Evolutionary conservation across 1,140 invertebrate species (phyloP).

Genomic region (Drosophila obscura): DNA sequence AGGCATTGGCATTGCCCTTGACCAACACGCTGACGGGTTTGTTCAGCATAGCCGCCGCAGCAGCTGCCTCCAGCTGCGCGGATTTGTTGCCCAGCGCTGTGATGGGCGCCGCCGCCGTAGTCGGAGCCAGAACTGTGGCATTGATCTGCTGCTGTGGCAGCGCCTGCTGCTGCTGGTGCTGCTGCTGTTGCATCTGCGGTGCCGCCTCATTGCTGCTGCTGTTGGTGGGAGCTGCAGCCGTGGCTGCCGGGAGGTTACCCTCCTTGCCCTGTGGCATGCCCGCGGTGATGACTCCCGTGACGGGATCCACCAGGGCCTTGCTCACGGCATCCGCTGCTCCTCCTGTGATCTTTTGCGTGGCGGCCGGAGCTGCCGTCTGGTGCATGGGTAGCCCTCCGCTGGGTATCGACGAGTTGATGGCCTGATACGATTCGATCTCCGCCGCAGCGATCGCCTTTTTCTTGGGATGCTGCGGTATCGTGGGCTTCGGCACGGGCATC

Average conservation of each 20-base stretch:
- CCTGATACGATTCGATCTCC: constrained; percentile 76
- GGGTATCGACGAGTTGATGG: constrained; percentile 62
- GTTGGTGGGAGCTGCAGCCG: constrained; percentile 64
- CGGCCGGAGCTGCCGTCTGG: constrained; percentile 69
- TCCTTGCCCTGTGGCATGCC: constrained; percentile 89
- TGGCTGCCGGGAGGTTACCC: constrained; percentile 82
- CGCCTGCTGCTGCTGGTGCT: constrained; percentile 30
- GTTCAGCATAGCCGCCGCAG: constrained; percentile 56
- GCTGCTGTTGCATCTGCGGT: constrained; percentile 42
- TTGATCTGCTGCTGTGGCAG: constrained; percentile 49
- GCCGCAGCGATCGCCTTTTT: constrained; percentile 80
- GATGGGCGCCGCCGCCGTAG: constrained; percentile 54
- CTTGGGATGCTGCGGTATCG: constrained; percentile 76
- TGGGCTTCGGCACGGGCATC: constrained; percentile 39
- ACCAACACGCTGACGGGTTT: constrained; percentile 77
- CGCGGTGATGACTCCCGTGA: constrained; percentile 89
- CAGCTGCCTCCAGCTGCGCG: constrained; percentile 51
- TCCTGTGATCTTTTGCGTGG: constrained; percentile 75
- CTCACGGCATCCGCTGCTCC: constrained; percentile 76
- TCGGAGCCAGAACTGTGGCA: constrained; percentile 52
- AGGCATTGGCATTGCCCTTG: constrained; percentile 43
- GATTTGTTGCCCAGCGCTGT: constrained; percentile 66
- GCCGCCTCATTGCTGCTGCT: constrained; percentile 51
- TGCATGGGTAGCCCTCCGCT: constrained; percentile 61
- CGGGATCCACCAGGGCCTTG: constrained; percentile 88